Percentiles rank a stretch among this genome's conserved stretches.
Conservation (phyloP, 2,888 invertebrate species). For the Odontocerum albicorne region DNA sequence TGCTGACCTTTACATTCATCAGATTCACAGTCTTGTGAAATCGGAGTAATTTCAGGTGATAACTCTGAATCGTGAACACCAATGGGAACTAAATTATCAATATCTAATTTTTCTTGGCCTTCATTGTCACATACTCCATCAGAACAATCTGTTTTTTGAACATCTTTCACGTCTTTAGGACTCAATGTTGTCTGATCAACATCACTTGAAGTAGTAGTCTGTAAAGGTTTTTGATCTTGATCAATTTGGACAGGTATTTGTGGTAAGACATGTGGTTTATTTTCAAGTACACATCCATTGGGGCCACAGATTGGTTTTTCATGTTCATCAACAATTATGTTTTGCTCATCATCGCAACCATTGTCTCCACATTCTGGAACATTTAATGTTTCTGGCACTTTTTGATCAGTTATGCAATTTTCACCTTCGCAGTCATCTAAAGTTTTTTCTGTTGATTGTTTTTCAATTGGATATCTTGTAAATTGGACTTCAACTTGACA, state of each 20-base stretch:
- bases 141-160: constrained; percentile 1
- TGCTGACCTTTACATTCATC: constrained; percentile 1
- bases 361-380: constrained; percentile 40
- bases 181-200: background rate
- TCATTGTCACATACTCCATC: constrained; percentile 13
- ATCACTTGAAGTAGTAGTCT: too few species aligned
- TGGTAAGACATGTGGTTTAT: constrained; percentile 2
- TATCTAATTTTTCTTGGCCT: constrained; percentile 4
- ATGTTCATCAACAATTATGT: constrained; percentile 27
- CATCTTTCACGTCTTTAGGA: too few species aligned
- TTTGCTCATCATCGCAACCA: constrained; percentile 39
- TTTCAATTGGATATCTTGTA: constrained; percentile 24
- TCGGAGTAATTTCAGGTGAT: background rate
- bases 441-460: constrained; percentile 3
- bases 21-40: background rate
- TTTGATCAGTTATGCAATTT: constrained; percentile 13
- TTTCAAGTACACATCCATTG: constrained; percentile 21
- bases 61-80: background rate
- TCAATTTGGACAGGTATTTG: constrained; percentile 1
- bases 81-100: background rate
- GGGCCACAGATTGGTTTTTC: constrained; percentile 30
- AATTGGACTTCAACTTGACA: constrained; percentile 31
- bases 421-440: constrained; percentile 7
- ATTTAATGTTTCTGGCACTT: constrained; percentile 31
- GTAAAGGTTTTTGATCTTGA: constrained; percentile 2